These are phyloP conservation scores for Recurvirostra avosetta DNA, from an alignment of 2,113 vertebrate genomes.

Conservation along the genomic window DNA sequence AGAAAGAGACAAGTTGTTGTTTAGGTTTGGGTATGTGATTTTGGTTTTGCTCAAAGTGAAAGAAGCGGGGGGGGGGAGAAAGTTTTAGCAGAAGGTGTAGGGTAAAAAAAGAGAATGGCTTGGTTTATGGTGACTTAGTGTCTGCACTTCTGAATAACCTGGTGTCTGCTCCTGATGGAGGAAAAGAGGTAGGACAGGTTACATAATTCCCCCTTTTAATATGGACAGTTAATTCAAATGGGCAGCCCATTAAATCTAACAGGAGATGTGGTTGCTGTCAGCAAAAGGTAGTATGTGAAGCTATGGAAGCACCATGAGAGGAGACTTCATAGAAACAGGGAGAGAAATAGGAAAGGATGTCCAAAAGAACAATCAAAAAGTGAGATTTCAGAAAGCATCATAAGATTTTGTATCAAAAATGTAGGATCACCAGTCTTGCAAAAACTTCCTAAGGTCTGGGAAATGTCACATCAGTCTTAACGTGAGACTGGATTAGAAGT, in stretches of 20 bases:
- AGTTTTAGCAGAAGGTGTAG: background rate
- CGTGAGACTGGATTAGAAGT: background rate
- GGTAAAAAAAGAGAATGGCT: background rate
- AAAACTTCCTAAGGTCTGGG: background rate
- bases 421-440: background rate
- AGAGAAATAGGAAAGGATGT: background rate
- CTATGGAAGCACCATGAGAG: background rate
- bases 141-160: background rate
- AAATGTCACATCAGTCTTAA: background rate
- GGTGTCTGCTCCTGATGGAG: background rate
- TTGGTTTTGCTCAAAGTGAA: background rate
- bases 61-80: accelerated
- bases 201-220: background rate
- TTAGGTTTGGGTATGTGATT: background rate
- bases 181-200: background rate
- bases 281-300: background rate
- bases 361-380: background rate
- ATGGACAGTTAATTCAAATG: background rate
- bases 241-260: background rate
- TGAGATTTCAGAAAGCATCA: background rate
- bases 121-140: background rate
- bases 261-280: background rate
- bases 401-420: background rate
- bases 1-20: background rate
- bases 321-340: background rate